Base-by-base conservation (phyloP, 2,888 invertebrate genomes). In the Chaetoderma sp. region DNA sequence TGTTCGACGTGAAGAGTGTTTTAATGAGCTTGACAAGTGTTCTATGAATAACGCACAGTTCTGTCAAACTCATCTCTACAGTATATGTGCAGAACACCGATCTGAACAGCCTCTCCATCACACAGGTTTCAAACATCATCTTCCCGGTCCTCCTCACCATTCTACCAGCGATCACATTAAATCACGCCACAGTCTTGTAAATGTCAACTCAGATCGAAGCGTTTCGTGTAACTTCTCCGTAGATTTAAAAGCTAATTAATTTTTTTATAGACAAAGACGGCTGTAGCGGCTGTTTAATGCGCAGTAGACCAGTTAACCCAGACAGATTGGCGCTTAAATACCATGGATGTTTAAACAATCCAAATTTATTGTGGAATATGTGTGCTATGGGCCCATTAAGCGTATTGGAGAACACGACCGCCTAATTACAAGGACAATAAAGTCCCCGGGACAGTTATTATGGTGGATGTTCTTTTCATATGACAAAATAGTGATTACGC, bases 351-450 rank as follows among this genome's bases (percentile, higher is more conserved):
- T 52, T 33, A 2, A 10, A 52, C n/a, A 13, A 28, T 33, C 52
- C 16, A 33, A 28, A 8, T 52, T 32, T n/a, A n/a, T n/a, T 28
- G 8, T 52, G 52, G 52, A 52, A 28, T 52, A 52, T 8, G n/a
- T 52, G 52, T 52, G 52, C 32, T 52, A 32, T 28, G 52, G 30
- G n/a, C 32, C 52, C 28, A 32, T 52, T 21, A 52, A 52, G 32
- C 2, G 30, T 2, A 52, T 52, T 4, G 32, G 32, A 16, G 32
- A 28, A 16, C 32, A 28, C 32, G 52, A 52, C 23, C 2, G 52
- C 28, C 10, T 52, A 13, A 4, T 52, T 18, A 52, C 52, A 2
- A 2, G 52, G 21, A 52, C 28, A 18, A 33, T 52, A 21, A 33
- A 33, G n/a, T 32, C 28, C 4, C 16, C 28, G 4, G 52, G 32